Evolutionary conservation across 2,888 invertebrate genomes (phyloP).

Genomic region (Gastrophysa polygoni): DNA sequence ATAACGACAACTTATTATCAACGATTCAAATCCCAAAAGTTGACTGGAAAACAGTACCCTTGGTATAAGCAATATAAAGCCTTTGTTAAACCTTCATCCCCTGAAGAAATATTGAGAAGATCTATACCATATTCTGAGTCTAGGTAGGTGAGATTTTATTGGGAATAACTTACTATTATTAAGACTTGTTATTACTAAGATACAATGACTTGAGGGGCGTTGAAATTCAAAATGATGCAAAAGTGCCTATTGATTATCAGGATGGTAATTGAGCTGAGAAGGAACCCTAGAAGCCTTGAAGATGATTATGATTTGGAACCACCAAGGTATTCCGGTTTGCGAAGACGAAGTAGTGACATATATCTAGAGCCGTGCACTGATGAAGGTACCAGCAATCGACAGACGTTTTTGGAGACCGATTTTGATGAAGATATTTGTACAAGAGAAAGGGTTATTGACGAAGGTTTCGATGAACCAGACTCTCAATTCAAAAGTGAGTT

Average conservation of each 20-base stretch:
- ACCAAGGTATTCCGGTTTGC: constrained; percentile 30
- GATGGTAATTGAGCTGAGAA: constrained; percentile 29
- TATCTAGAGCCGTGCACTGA: constrained; percentile 47
- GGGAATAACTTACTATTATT: background rate
- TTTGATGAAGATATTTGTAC: constrained; percentile 29
- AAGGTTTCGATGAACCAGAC: constrained; percentile 24
- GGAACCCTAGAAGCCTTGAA: constrained; percentile 23
- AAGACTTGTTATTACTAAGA: too few relatives aligned
- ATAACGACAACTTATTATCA: constrained; percentile 74
- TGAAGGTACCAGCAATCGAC: constrained; percentile 13
- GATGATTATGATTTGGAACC: constrained; percentile 35
- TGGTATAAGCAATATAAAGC: constrained; percentile 63
- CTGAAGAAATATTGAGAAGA: constrained; percentile 30
- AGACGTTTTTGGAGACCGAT: constrained; percentile 29
- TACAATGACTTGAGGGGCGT: too few relatives aligned
- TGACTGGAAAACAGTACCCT: constrained; percentile 74
- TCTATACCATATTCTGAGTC: constrained; percentile 13
- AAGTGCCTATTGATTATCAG: constrained; percentile 17
- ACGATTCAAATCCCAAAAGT: constrained; percentile 78
- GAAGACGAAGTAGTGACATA: constrained; percentile 51
- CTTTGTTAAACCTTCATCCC: constrained; percentile 20
- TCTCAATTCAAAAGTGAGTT: constrained; percentile 19
- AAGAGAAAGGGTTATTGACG: constrained; percentile 18
- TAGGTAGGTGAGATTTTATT: constrained; percentile 20
- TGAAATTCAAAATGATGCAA: too few relatives aligned